Evolutionary conservation across 2,888 invertebrate genomes (phyloP).

Genomic region (Eumacrocentrus americanus): DNA sequence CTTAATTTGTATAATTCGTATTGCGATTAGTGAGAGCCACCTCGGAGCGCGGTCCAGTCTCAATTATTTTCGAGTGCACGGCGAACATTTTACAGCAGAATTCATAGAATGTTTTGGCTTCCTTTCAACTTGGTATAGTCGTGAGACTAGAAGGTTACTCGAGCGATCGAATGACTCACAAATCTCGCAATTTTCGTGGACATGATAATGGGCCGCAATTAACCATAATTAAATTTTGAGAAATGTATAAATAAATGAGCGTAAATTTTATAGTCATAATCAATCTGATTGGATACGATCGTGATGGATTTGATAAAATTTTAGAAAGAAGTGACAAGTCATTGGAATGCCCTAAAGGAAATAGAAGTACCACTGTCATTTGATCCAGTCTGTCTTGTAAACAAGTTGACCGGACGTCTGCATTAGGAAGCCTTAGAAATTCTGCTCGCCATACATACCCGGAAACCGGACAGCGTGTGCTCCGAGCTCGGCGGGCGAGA

Average conservation of each 20-base stretch:
- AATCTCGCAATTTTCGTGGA: background rate
- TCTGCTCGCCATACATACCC: slow-evolving; percentile 62
- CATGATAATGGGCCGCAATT: background rate
- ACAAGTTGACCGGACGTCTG: slow-evolving; percentile 9
- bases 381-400: background rate
- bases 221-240: background rate
- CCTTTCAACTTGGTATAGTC: slow-evolving; percentile 44
- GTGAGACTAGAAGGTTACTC: slow-evolving; percentile 22
- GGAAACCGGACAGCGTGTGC: slow-evolving; percentile 58
- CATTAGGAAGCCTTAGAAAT: slow-evolving; percentile 52
- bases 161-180: slow-evolving; percentile 13
- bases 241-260: background rate
- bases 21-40: slow-evolving; percentile 43
- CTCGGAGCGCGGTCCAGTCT: slow-evolving; percentile 61
- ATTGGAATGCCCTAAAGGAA: slow-evolving; percentile 13
- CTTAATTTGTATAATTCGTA: slow-evolving; percentile 35
- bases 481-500: slow-evolving; percentile 63
- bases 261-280: background rate
- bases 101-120: slow-evolving; percentile 49
- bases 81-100: slow-evolving; percentile 34
- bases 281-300: background rate
- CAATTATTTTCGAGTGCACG: slow-evolving; percentile 44
- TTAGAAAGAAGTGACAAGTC: background rate
- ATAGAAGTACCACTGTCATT: slow-evolving; percentile 12
- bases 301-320: background rate